Evolutionary conservation across 2,797 vertebrate genomes (phyloP).

Genomic region (Brachymystax lenok): DNA sequence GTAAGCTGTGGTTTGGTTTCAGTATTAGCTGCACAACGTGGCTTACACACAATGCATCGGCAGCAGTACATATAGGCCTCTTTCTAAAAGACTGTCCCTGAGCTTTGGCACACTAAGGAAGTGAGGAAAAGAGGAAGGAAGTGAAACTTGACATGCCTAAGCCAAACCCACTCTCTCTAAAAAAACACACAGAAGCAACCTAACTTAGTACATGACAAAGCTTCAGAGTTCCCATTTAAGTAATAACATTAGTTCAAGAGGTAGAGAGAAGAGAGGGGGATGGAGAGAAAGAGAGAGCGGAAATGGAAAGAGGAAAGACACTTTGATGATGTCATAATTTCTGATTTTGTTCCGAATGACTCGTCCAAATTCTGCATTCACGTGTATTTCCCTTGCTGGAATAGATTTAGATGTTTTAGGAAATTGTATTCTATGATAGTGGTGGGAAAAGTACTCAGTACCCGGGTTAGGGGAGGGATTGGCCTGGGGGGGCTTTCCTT

Average conservation of each 20-base stretch:
- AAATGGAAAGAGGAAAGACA: not conserved
- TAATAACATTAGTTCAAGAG: not conserved
- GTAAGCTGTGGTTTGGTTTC: not conserved
- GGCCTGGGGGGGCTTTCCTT: no score
- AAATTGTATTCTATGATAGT: not conserved
- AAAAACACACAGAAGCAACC: not conserved
- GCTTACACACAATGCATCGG: not conserved
- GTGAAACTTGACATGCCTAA: conserved; percentile 57
- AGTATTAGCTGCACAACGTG: not conserved
- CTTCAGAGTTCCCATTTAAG: not conserved
- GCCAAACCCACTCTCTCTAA: not conserved
- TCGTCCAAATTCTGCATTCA: not conserved
- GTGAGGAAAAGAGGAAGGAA: conserved; percentile 82
- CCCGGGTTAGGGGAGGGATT: no score
- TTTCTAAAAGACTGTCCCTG: conserved; percentile 10
- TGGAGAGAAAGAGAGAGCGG: conserved; percentile 6
- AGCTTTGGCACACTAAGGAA: conserved; percentile 62
- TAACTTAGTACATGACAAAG: not conserved
- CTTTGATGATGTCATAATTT: conserved; percentile 3
- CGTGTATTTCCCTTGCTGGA: not conserved
- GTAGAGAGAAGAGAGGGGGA: conserved; percentile 20
- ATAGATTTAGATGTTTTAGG: not conserved
- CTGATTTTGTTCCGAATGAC: not conserved
- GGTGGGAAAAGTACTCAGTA: no score
- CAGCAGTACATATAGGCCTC: not conserved